Conservation (phyloP, 2,888 invertebrate genomes). For the Syrista parreyssii region DNA sequence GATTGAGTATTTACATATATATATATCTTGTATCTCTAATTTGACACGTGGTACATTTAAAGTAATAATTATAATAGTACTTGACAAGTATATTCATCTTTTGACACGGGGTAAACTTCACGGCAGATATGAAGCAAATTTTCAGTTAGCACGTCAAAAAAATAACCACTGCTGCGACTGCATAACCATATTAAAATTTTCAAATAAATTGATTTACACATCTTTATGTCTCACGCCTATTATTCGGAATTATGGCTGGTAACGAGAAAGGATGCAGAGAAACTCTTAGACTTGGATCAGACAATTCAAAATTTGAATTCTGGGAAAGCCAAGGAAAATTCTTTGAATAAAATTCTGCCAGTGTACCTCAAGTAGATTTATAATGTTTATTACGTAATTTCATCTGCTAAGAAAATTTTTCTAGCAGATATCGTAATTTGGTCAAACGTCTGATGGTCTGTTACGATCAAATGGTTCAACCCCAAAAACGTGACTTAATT, state of each 20-base stretch:
- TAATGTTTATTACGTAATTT: neutral
- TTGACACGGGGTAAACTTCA: neutral
- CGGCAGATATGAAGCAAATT: neutral
- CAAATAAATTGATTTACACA: conserved; percentile 17
- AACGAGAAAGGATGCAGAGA: conserved; percentile 42
- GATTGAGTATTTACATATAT: neutral
- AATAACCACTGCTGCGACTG: neutral
- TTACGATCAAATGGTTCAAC: conserved; percentile 74
- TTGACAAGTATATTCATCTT: neutral
- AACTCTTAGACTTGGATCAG: conserved; percentile 43
- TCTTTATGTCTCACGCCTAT: conserved; percentile 45
- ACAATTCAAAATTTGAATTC: conserved; percentile 22
- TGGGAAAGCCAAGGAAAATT: conserved; percentile 19
- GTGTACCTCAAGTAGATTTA: conserved; percentile 46
- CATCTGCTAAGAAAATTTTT: neutral
- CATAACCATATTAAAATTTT: conserved; percentile 8
- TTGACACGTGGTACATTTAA: neutral
- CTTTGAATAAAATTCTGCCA: conserved; percentile 36
- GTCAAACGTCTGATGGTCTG: conserved; percentile 68
- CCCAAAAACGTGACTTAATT: conserved; percentile 71
- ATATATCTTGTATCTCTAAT: neutral
- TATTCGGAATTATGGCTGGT: conserved; percentile 50
- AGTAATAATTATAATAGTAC: neutral
- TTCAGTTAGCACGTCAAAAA: neutral
- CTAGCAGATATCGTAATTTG: conserved; percentile 50